A percentile compares a stretch with the other conserved stretches of the same genome.
Conservation (phyloP, 2,797 vertebrate genomes). For the Sebastes dallii region DNA sequence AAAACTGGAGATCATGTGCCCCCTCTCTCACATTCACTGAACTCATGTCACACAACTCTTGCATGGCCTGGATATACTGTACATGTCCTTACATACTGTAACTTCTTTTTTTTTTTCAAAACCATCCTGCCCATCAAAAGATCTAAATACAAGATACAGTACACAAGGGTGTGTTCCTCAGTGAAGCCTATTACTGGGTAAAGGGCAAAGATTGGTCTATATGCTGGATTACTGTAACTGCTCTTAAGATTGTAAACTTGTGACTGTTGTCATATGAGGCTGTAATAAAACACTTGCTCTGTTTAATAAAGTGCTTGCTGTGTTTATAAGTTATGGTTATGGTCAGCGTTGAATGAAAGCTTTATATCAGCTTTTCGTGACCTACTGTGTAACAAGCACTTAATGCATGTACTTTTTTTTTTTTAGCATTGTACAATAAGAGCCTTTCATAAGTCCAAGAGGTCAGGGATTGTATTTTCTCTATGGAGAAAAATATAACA, state of each 20-base stretch:
- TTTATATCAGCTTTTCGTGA: constrained; percentile 17
- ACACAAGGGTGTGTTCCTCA: not conserved
- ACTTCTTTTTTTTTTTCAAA: not conserved
- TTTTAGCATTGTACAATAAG: not conserved
- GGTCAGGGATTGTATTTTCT: not conserved
- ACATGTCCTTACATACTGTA: not conserved
- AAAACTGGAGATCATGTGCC: not conserved
- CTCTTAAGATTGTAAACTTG: constrained; percentile 34
- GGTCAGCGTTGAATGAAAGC: constrained; percentile 26
- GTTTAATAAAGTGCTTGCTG: constrained; percentile 28
- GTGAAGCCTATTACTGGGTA: not conserved
- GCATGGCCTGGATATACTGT: not conserved
- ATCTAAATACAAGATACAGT: not conserved
- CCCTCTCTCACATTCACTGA: not conserved
- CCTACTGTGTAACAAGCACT: not conserved
- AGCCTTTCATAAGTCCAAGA: not conserved
- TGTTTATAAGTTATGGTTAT: constrained; percentile 4
- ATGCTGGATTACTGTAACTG: constrained; percentile 12
- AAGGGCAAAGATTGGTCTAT: constrained; percentile 24
- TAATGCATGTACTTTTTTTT: not conserved
- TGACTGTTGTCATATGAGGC: constrained; percentile 55
- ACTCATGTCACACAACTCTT: not conserved
- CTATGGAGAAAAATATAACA: not conserved
- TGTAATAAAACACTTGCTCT: constrained; percentile 21
- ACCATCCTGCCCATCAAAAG: not conserved